These are phyloP conservation scores for Amblyjoppa proteus DNA, from an alignment of 2,888 invertebrate species.

Conservation along the genomic window DNA sequence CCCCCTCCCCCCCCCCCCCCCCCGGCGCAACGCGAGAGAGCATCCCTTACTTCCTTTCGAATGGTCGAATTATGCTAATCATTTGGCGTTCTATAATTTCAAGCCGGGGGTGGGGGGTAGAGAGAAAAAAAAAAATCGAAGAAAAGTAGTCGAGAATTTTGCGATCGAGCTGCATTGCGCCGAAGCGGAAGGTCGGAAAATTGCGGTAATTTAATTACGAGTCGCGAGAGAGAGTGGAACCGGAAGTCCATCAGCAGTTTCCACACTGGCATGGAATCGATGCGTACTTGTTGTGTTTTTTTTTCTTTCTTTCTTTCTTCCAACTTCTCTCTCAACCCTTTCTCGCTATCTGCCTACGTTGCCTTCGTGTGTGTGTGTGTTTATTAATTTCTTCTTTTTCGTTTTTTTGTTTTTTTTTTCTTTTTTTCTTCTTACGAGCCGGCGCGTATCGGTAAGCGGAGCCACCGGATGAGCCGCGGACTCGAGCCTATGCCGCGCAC, in stretches of 20 bases:
- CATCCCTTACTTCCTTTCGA: conserved; percentile 63
- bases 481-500: conserved; percentile 39
- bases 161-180: not conserved
- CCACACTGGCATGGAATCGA: not conserved
- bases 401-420: conserved; percentile 20
- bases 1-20: conserved; percentile 21
- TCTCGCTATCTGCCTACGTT: not conserved
- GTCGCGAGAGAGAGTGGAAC: not conserved
- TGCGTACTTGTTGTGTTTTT: not conserved
- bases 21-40: conserved; percentile 15
- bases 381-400: not conserved
- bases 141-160: too few species aligned
- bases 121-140: not conserved
- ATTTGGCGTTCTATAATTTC: conserved; percentile 62
- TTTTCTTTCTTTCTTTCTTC: not conserved
- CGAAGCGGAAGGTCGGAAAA: not conserved
- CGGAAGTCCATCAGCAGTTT: not conserved
- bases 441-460: conserved; percentile 72
- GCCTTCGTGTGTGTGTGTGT: conserved; percentile 5
- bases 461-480: conserved; percentile 65
- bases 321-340: conserved; percentile 35
- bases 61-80: conserved; percentile 67
- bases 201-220: not conserved
- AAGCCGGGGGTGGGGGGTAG: not conserved
- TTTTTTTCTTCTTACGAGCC: conserved; percentile 49